These are phyloP conservation scores for Eonycteris spelaea DNA, from an alignment of 2,113 vertebrate genomes.

Conservation along the genomic window DNA sequence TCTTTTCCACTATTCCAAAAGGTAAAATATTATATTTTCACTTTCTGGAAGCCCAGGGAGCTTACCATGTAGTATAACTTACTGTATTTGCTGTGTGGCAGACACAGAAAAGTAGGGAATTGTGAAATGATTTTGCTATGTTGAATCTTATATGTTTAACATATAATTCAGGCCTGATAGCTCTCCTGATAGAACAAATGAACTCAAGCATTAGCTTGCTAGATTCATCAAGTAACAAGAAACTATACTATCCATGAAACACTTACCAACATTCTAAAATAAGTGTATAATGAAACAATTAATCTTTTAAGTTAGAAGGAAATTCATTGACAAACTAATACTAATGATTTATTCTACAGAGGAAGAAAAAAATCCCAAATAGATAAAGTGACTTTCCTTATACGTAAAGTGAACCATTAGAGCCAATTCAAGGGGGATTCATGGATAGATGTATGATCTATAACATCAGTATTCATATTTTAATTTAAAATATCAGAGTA, in stretches of 20 bases:
- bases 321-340: neutral
- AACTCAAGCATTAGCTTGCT: neutral
- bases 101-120: neutral
- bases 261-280: neutral
- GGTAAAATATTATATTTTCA: neutral
- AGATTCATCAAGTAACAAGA: neutral
- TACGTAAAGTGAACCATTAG: neutral
- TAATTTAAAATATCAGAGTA: neutral
- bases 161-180: neutral
- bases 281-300: neutral
- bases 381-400: neutral
- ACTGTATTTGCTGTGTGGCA: neutral
- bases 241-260: neutral
- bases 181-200: neutral
- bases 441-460: neutral
- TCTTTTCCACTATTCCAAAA: neutral
- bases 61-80: neutral
- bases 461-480: neutral
- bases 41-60: neutral
- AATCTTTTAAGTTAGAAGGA: neutral
- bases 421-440: neutral
- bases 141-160: neutral
- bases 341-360: neutral
- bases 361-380: neutral
- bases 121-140: neutral